Evolutionary conservation across 2,888 invertebrate species (phyloP), one percentile per base, ranked within the genome.

Genomic region (Eristalinus sepulchralis): DNA sequence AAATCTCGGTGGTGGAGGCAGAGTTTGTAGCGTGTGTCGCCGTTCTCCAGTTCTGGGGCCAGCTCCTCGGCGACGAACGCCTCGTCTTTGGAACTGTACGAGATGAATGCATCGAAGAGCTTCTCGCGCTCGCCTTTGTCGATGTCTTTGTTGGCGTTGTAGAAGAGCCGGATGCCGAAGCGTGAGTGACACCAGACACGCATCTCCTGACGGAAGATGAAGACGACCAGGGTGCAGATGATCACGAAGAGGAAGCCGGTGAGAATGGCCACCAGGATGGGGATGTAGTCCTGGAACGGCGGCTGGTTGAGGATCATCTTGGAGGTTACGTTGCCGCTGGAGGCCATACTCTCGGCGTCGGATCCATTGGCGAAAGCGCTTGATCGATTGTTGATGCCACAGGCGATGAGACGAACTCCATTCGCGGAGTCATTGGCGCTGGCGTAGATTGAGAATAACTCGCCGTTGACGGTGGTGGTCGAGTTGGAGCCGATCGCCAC

Each of bases 81-180:
- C 91, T 98, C 97, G 92, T 98, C 98, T 92, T 97, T 97, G 80
- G 97, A 96, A 90, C 97, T 97, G 93, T 99, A 99, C 90, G 97
- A 97, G 88, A 99, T 96, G 93, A 98, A 99, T 81, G 98, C 98
- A 93, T 99, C 99, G 92, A 97, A 98, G 66, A 97, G 94, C 90
- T 97, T 96, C 93, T 97, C 97, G 92, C 96, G 96, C 92, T 96
- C 96, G 90, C 95, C 95, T 92, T 96, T 96, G 90, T 97, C 97
- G 90, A 97, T 96, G 90, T 96, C 96, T 87, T 95, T 95, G 79
- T 91, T 91, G 36, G 95, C 95, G 34, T 91, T 92, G 86, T 96
- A 96, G 96, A 94, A 97, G 95, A 92, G 96, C 92, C 90, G 97
- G 93, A 89, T 97, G 95, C 93, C 97, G 96, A 90, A 97, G 89